Conservation (phyloP, 1,140 invertebrate species). For the Drosophila repletoides region DNA sequence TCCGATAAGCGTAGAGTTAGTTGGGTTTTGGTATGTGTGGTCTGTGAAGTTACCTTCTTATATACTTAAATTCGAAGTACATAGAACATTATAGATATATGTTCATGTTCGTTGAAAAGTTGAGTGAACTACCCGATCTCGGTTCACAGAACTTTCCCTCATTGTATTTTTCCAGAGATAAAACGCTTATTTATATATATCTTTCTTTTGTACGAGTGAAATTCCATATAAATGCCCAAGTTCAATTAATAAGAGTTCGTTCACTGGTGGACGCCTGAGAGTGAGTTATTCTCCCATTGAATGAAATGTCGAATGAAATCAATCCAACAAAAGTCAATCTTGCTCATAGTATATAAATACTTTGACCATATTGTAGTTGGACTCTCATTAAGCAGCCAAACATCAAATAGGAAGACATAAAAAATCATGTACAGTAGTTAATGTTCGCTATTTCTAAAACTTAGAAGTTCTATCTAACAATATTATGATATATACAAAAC, state of each 20-base stretch:
- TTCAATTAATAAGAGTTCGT: conserved; percentile 23
- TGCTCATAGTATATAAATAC: not conserved
- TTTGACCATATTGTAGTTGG: not conserved
- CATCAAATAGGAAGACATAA: conserved; percentile 59
- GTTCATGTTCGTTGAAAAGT: not conserved
- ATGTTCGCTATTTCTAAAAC: not conserved
- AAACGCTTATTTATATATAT: conserved; percentile 3
- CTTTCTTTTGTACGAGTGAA: not conserved
- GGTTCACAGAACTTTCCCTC: not conserved
- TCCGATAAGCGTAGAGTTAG: conserved; percentile 7
- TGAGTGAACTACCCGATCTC: conserved; percentile 21
- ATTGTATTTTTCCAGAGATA: conserved; percentile 28
- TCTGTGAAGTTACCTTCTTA: not conserved
- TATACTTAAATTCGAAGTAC: too few species aligned
- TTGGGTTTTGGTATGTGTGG: not conserved
- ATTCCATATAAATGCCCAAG: conserved; percentile 4
- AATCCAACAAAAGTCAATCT: conserved; percentile 27
- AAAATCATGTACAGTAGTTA: conserved; percentile 22
- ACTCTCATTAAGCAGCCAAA: conserved; percentile 33
- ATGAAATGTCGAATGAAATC: not conserved
- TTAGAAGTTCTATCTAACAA: too few species aligned
- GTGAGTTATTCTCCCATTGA: not conserved
- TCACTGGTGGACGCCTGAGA: not conserved
- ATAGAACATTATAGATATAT: too few species aligned
- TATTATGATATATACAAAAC: too few species aligned